A percentile compares a stretch with the other conserved stretches of the same genome.
Evolutionary conservation across 1,140 invertebrate species (phyloP).

Genomic region (Zophobas atratus): DNA sequence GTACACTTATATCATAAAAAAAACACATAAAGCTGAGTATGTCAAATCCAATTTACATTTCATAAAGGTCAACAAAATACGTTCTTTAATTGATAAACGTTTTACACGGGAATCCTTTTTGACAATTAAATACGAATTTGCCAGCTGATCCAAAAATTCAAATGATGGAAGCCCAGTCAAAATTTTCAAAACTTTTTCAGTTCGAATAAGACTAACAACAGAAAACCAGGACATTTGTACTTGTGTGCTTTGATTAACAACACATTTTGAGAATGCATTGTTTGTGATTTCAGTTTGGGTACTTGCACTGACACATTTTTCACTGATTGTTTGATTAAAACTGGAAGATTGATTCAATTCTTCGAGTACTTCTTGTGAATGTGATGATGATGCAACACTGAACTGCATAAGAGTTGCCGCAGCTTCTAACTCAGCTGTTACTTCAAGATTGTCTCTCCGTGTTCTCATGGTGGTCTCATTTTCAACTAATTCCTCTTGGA

Average conservation of each 20-base stretch:
- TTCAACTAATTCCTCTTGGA: too few relatives aligned
- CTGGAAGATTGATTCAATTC: too few relatives aligned
- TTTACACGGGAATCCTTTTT: conserved; percentile 1
- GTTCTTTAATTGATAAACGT: conserved; percentile 1
- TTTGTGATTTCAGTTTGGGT: neutral
- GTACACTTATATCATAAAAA: conserved; percentile 33
- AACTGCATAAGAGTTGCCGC: too few relatives aligned
- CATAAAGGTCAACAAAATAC: conserved; percentile 27
- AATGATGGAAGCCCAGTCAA: conserved; percentile 39
- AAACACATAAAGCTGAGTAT: conserved; percentile 28
- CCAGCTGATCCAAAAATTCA: conserved; percentile 25
- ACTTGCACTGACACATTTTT: neutral
- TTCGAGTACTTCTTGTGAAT: too few relatives aligned
- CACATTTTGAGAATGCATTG: neutral
- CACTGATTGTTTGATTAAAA: too few relatives aligned
- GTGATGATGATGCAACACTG: too few relatives aligned
- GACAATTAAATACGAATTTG: neutral
- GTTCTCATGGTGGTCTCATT: too few relatives aligned
- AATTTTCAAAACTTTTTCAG: conserved; percentile 38
- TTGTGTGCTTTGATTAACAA: neutral
- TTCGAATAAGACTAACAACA: neutral
- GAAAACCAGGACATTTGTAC: neutral
- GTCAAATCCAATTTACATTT: conserved; percentile 45
- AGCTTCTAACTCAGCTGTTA: too few relatives aligned
- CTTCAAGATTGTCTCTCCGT: too few relatives aligned